Base-by-base conservation (phyloP, 2,888 invertebrate species). In the Holacanthella duospinosa region DNA sequence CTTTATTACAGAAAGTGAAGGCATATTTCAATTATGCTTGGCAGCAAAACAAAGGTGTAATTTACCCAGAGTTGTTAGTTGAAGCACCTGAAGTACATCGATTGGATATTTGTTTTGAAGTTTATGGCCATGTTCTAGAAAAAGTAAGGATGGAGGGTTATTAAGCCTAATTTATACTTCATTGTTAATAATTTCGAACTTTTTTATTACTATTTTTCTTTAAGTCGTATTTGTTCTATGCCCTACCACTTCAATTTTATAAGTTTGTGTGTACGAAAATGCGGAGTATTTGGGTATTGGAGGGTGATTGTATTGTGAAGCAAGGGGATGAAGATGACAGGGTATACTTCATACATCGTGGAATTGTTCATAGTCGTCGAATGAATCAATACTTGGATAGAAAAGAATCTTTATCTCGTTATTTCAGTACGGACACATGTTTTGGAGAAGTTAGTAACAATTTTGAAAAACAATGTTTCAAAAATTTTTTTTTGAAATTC, bases 341-440 rank as follows among this genome's bases (percentile, higher is more conserved):
- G 26, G 25, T 66, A 4, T 66, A 66, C 56, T 66, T 66, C 36
- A 60, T 66, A 6, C 66, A 66, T 27, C 59, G 60, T 19, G 66
- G 66, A 24, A 57, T 64, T 29, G 60, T 66, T 1, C 57, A 59
- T 24, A 62, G 60, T 43, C 48, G 55, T 16, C 56, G 58, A 57
- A 62, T 56, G 21, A 27, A 28, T 27, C 21, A 55, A 36, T 19
- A 44, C 21, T 53, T 53, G 21, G 55, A 58, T 27, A 63, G 60
- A 4, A 29, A 59, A 19, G 44, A 63, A 26, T 28, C 24, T 16
- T 54, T 61, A 26, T 19, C 55, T 21, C 63, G 61, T 3, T 27
- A 62, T 19, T 55, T 61, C 12, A 59, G 63, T 2, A 59, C 24
- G 44, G 60, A 43, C 9, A 27, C 59, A 2, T 59, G 54, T 36